A percentile compares a stretch with the other conserved stretches of the same genome.
phyloP scores from a whole-genome alignment of 2,797 vertebrate genomes.

The Chaunax sp. region DNA sequence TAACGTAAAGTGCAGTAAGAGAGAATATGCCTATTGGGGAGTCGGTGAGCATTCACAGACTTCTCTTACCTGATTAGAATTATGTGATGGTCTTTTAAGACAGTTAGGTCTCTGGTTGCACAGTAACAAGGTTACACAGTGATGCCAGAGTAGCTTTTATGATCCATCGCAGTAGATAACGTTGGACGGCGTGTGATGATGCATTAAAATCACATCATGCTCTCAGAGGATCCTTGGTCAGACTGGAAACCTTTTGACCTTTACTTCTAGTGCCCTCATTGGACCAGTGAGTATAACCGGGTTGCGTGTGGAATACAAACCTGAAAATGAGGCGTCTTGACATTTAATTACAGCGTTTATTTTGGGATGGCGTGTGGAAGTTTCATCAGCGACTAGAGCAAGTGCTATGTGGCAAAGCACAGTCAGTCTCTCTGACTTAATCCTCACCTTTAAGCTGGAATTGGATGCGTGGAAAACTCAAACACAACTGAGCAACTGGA shows the following conservation, averaged over 20 bases:
- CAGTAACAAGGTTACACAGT: constrained; percentile 9
- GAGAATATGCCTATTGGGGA: background rate
- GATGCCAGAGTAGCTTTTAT: background rate
- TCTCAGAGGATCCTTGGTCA: background rate
- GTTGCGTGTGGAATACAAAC: constrained; percentile 13
- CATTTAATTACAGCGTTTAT: constrained; percentile 17
- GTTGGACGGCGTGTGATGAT: background rate
- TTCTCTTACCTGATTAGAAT: background rate
- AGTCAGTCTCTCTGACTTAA: no score
- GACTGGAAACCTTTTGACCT: constrained; percentile 27
- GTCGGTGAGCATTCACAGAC: background rate
- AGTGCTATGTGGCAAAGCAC: no score
- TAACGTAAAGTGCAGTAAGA: background rate
- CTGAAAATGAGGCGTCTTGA: background rate
- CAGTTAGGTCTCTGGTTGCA: background rate
- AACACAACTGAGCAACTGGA: no score
- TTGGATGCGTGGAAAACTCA: background rate
- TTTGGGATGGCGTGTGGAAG: no score
- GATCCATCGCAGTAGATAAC: background rate
- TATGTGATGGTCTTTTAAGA: background rate
- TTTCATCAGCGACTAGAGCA: background rate
- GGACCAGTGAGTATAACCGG: constrained; percentile 19
- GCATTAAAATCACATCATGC: constrained; percentile 7
- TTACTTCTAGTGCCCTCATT: constrained; percentile 3
- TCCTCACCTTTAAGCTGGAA: no score